phyloP scores from a whole-genome alignment of 2,797 vertebrate species.

The Cynopterus sphinx region DNA sequence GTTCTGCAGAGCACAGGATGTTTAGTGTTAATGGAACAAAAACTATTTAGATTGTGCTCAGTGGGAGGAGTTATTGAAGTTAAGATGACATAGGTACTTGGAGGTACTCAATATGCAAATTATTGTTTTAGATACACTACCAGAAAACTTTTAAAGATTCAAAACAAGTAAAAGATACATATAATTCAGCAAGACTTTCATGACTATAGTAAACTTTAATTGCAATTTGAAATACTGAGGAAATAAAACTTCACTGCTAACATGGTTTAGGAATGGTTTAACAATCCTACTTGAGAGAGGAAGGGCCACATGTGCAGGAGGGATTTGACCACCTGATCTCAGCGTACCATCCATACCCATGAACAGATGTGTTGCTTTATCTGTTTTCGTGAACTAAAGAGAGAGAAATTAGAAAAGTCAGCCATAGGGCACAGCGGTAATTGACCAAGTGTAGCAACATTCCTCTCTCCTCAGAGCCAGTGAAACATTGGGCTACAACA shows the following conservation, averaged over 20 bases:
- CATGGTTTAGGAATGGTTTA: background rate
- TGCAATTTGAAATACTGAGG: background rate
- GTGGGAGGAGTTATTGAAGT: background rate
- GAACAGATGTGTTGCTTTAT: background rate
- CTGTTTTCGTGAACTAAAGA: background rate
- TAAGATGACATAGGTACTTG: background rate
- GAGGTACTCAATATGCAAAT: background rate
- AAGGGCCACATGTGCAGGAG: background rate
- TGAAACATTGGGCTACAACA: background rate
- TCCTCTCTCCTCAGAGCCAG: background rate
- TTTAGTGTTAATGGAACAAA: background rate
- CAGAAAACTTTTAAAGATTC: slow-evolving; percentile 27
- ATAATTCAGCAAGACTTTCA: background rate
- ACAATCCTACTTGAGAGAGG: background rate
- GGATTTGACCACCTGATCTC: background rate
- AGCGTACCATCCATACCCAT: background rate
- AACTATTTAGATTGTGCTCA: background rate
- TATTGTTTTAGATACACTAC: background rate
- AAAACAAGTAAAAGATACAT: background rate
- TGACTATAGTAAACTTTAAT: background rate
- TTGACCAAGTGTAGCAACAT: background rate
- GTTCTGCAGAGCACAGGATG: background rate
- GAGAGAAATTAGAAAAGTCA: background rate
- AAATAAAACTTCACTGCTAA: background rate
- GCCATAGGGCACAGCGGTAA: too few species aligned